Base-by-base conservation (phyloP, 2,113 vertebrate species). In the Tragulus kanchil region DNA sequence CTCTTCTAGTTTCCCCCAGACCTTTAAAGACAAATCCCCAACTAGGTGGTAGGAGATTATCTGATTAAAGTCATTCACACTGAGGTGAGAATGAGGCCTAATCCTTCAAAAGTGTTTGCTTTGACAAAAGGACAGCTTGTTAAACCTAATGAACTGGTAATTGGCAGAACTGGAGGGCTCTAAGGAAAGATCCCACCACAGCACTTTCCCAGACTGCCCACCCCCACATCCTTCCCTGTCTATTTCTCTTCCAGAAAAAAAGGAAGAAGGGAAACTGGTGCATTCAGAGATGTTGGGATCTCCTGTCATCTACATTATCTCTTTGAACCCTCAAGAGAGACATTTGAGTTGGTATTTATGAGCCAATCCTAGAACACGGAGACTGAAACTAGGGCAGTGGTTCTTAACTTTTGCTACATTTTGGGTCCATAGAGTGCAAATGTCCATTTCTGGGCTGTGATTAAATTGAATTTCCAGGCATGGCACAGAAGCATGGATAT, bases 11-110 rank as follows among this genome's bases (percentile, higher is more conserved):
- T 50, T 79, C 59, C 28, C 67, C 26, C 23, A 71, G 81, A 59
- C 82, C 69, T 92, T 36, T 12, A 54, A 26, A 36, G 19, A 84
- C 65, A 93, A 96, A 96, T 88, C 89, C 82, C 81, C 81, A 56
- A 10, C 59, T 58, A 94, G 85, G 91, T 86, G 88, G 93, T 71
- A 75, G 82, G 90, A 88, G 96, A 96, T 96, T 92, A 96, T 96
- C 94, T 94, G 90, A 95, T 94, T 97, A 93, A 94, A 96, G 93
- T 90, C 77, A 89, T 97, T 97, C 86, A 59, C 95, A 96, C 64
- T 36, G 25, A 75, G 65, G 85, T 3, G 73, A 85, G 93, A 96
- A 94, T 92, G 91, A 95, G 78, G 94, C 87, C 91, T 96, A 96
- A 96, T 93, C 83, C 78, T 89, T 50, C 36, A 42, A 23, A 77